Percentiles rank a stretch among this genome's conserved stretches.
These are phyloP conservation scores for Ceriagrion tenellum DNA, from an alignment of 2,888 invertebrate species.

Conservation along the genomic window DNA sequence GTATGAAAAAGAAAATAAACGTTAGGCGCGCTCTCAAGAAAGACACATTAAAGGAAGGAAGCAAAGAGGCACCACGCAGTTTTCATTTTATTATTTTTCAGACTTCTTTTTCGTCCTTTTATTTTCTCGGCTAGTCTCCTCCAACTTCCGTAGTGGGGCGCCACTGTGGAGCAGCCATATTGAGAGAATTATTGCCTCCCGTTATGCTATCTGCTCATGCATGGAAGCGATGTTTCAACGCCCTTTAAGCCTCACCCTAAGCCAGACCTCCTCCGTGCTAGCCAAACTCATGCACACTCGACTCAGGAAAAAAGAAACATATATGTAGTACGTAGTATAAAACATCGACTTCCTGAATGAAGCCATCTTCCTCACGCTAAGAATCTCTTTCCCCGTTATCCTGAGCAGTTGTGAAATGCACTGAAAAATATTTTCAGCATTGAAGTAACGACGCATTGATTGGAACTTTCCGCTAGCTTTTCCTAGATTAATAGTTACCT, in stretches of 20 bases:
- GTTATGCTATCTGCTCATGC: slow-evolving; percentile 46
- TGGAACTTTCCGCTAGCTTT: no score
- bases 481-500: no score
- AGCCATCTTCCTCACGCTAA: neutral
- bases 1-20: slow-evolving; percentile 4
- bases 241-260: slow-evolving; percentile 25
- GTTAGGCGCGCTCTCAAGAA: slow-evolving; percentile 4
- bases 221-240: slow-evolving; percentile 58
- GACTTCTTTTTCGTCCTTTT: neutral
- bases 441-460: no score
- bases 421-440: no score
- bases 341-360: neutral
- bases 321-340: neutral
- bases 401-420: neutral
- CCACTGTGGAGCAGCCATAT: slow-evolving; percentile 51
- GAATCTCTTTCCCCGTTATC: neutral
- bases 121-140: slow-evolving; percentile 7
- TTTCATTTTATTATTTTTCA: neutral
- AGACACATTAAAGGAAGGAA: slow-evolving; percentile 9
- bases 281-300: neutral
- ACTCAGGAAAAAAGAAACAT: neutral
- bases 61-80: neutral
- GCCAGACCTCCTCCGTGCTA: neutral
- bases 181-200: slow-evolving; percentile 46
- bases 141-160: slow-evolving; percentile 43